phyloP scores from a whole-genome alignment of 2,113 vertebrate genomes.

The Periophthalmodon schlosseri region DNA sequence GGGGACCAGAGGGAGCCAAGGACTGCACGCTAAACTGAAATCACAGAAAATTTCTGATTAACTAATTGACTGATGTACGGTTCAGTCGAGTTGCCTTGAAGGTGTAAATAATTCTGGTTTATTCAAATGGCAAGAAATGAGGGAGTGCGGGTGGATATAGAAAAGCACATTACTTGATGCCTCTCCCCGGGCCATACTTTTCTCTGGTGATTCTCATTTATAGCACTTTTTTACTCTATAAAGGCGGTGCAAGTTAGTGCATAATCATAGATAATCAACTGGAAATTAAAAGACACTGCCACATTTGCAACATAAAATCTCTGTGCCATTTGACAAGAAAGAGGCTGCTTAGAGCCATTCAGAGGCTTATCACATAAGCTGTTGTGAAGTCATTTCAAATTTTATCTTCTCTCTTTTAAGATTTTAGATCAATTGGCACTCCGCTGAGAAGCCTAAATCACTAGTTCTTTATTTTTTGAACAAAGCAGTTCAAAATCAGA shows the following conservation, averaged over 20 bases:
- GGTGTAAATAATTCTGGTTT: conserved; percentile 98
- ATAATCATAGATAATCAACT: conserved; percentile 70
- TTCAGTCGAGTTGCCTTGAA: conserved; percentile 95
- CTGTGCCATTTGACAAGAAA: conserved; percentile 33
- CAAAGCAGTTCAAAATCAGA: conserved; percentile 58
- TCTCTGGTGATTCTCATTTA: conserved; percentile 65
- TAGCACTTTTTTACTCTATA: conserved; percentile 55
- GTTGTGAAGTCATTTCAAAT: conserved; percentile 51
- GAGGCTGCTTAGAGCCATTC: conserved; percentile 50
- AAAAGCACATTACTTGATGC: conserved; percentile 68
- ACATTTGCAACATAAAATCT: conserved; percentile 37
- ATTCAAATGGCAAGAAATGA: conserved; percentile 80
- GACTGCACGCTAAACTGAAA: conserved; percentile 96
- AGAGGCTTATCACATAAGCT: conserved; percentile 51
- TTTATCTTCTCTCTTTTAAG: conserved; percentile 59
- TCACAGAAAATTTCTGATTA: conserved; percentile 99
- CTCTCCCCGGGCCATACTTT: conserved; percentile 63
- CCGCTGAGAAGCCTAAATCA: conserved; percentile 53
- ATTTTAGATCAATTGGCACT: conserved; percentile 53
- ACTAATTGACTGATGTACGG: conserved; percentile 99
- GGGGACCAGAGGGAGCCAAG: conserved; percentile 85
- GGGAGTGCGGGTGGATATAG: conserved; percentile 61
- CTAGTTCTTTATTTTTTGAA: conserved; percentile 45
- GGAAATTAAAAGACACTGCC: conserved; percentile 72
- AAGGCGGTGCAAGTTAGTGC: conserved; percentile 52